These are phyloP conservation scores for Acipenser transmontanus DNA, from an alignment of 2,797 vertebrate species.

Conservation along the genomic window DNA sequence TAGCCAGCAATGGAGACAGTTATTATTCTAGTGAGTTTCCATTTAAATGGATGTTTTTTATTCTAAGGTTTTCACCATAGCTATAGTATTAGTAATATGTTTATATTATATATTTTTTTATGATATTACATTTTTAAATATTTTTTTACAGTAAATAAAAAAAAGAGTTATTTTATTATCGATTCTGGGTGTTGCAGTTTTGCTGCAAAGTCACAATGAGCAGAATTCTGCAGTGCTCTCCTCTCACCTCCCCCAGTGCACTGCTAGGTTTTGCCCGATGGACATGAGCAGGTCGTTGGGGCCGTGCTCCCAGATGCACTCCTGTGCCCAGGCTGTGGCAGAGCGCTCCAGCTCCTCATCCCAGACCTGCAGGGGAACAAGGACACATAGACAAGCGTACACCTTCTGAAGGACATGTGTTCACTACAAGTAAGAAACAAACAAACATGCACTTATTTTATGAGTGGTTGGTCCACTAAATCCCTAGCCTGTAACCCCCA, in stretches of 20 bases:
- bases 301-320: slow-evolving; percentile 91
- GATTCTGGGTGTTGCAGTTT: too few species aligned
- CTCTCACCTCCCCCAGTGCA: slow-evolving; percentile 92
- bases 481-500: not conserved
- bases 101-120: too few species aligned
- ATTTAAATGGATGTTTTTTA: too few species aligned
- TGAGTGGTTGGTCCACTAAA: not conserved
- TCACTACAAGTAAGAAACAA: not conserved
- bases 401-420: not conserved
- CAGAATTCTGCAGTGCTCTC: not conserved
- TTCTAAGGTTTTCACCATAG: too few species aligned
- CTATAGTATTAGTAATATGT: too few species aligned
- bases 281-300: slow-evolving; percentile 78
- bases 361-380: slow-evolving; percentile 66
- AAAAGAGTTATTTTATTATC: too few species aligned
- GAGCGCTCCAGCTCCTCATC: slow-evolving; percentile 86
- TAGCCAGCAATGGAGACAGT: too few species aligned
- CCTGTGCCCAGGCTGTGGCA: slow-evolving; percentile 74
- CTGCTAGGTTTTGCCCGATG: slow-evolving; percentile 90
- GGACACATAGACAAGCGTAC: not conserved
- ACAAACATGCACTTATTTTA: not conserved
- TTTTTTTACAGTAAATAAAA: too few species aligned
- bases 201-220: too few species aligned
- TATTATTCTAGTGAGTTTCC: too few species aligned
- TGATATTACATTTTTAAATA: too few species aligned